Conservation (phyloP, 1,140 invertebrate species). For the Polyergus mexicanus region DNA sequence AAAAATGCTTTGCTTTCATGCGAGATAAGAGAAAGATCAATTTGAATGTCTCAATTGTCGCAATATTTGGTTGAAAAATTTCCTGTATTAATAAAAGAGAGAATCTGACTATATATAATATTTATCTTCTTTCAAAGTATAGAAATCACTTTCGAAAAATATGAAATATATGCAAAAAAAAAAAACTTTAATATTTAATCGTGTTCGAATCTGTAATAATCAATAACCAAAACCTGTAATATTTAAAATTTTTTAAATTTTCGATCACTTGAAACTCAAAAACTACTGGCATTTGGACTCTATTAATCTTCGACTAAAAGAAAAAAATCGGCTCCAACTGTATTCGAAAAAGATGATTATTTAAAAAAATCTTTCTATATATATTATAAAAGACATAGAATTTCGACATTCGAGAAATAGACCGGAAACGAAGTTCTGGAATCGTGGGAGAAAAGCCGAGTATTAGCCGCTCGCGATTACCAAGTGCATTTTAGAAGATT, state of each 20-base stretch:
- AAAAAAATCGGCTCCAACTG: not conserved
- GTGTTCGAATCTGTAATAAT: no score
- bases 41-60: not conserved
- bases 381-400: not conserved
- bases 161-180: no score
- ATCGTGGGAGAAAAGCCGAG: constrained; percentile 49
- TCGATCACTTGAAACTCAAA: not conserved
- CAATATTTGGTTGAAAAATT: not conserved
- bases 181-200: not conserved
- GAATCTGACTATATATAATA: no score
- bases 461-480: constrained; percentile 20
- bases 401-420: constrained; percentile 6
- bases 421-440: constrained; percentile 35
- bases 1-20: not conserved
- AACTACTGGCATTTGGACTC: not conserved
- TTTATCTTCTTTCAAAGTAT: no score
- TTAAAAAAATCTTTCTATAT: not conserved
- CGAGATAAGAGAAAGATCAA: not conserved
- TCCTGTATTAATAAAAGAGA: not conserved
- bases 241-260: not conserved
- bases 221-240: not conserved
- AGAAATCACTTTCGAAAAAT: no score
- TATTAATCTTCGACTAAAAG: not conserved
- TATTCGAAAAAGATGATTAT: not conserved
- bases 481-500: constrained; percentile 42